Evolutionary conservation across 2,888 invertebrate genomes (phyloP).

Genomic region (Anoplius nigerrimus): DNA sequence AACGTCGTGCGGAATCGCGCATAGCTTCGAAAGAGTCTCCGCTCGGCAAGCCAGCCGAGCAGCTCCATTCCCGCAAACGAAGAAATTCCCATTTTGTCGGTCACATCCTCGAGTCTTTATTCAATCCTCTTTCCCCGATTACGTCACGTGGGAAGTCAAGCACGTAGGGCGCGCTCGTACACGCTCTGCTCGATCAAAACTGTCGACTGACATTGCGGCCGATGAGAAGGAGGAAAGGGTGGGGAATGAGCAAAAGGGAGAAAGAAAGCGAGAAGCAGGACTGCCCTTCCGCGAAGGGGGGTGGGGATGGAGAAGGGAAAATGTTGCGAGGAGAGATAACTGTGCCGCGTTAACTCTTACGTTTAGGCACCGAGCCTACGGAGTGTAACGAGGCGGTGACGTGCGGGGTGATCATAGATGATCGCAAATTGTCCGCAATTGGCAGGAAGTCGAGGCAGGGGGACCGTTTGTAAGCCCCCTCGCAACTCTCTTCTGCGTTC

Average conservation of each 20-base stretch:
- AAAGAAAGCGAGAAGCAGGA: conserved; percentile 22
- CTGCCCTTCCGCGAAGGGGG: neutral
- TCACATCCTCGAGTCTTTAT: neutral
- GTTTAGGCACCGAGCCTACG: conserved; percentile 38
- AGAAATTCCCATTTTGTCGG: neutral
- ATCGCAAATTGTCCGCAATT: conserved; percentile 74
- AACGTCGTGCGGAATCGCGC: neutral
- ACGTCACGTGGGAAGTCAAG: conserved; percentile 55
- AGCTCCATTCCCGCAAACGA: neutral
- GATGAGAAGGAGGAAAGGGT: conserved; percentile 3
- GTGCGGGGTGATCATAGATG: conserved; percentile 73
- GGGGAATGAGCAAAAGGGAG: conserved; percentile 20
- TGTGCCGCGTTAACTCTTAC: conserved; percentile 60
- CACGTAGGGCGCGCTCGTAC: conserved; percentile 56
- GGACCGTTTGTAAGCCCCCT: conserved; percentile 67
- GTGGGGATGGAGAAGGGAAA: too few relatives aligned
- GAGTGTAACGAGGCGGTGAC: conserved; percentile 47
- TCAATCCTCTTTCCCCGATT: conserved; percentile 41
- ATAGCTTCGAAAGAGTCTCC: neutral
- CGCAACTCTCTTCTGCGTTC: conserved; percentile 61
- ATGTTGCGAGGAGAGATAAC: conserved; percentile 19
- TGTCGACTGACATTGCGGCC: conserved; percentile 15
- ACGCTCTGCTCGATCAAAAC: conserved; percentile 21
- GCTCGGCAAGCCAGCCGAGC: too few relatives aligned
- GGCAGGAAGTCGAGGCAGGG: conserved; percentile 72